A percentile compares a stretch with the other conserved stretches of the same genome.
Conservation (phyloP, 2,888 invertebrate genomes). For the Cinara cedri region DNA sequence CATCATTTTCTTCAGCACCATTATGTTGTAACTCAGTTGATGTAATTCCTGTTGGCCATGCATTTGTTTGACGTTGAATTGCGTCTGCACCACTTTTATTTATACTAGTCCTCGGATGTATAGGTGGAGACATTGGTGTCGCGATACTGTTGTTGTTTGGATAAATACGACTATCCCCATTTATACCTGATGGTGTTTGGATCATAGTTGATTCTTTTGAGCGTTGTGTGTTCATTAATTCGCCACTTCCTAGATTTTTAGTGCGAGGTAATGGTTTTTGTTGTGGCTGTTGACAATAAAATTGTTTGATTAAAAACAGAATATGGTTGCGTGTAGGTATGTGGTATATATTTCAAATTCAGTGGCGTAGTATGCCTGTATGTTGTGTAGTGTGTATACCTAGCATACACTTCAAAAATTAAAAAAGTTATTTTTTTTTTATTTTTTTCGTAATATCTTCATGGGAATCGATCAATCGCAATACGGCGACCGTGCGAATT, state of each 20-base stretch:
- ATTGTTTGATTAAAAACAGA: neutral
- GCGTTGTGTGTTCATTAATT: slow-evolving; percentile 4
- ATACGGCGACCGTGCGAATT: no score
- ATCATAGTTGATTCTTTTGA: slow-evolving; percentile 17
- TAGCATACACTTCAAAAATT: no score
- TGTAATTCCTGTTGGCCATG: slow-evolving; percentile 31
- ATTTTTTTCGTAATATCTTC: no score
- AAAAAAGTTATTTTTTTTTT: no score
- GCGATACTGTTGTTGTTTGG: slow-evolving; percentile 8
- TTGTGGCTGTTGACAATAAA: slow-evolving; percentile 13
- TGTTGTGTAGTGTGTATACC: no score
- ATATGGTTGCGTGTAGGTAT: neutral
- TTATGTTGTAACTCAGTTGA: slow-evolving; percentile 11
- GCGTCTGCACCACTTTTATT: slow-evolving; percentile 8
- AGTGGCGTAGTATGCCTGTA: no score
- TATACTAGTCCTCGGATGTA: neutral
- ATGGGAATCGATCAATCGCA: no score
- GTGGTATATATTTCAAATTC: no score
- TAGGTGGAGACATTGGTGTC: slow-evolving; percentile 22
- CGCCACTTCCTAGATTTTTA: slow-evolving; percentile 10
- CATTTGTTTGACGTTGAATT: slow-evolving; percentile 27
- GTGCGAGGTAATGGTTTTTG: slow-evolving; percentile 25
- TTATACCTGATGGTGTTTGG: slow-evolving; percentile 39
- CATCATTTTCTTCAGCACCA: slow-evolving; percentile 14
- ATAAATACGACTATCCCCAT: slow-evolving; percentile 33